Conservation (phyloP, 1,140 invertebrate genomes). For the Dinoponera quadriceps region DNA sequence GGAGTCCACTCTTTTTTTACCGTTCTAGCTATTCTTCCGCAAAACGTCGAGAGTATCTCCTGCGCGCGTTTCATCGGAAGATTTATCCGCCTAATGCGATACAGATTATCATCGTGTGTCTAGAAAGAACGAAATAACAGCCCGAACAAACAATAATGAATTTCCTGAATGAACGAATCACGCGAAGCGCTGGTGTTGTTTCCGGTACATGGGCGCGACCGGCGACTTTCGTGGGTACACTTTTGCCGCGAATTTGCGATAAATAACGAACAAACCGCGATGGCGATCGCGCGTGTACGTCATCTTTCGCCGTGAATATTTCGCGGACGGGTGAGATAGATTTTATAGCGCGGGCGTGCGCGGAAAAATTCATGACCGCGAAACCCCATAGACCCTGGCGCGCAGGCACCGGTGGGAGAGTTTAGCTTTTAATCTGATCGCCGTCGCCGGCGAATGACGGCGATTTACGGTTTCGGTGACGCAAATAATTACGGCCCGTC, state of each 20-base stretch:
- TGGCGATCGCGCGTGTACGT: neutral
- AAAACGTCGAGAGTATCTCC: neutral
- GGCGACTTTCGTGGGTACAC: slow-evolving; percentile 6
- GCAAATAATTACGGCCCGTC: slow-evolving; percentile 65
- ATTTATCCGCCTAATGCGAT: neutral
- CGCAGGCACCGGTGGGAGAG: neutral
- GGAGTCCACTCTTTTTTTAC: no score
- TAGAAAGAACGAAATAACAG: neutral
- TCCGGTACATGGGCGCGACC: neutral
- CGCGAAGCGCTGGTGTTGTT: no score
- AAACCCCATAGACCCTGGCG: no score
- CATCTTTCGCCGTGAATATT: slow-evolving; percentile 34
- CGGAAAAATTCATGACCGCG: slow-evolving; percentile 31
- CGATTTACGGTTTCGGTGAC: slow-evolving; percentile 62
- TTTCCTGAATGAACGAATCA: slow-evolving; percentile 17
- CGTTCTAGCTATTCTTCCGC: no score
- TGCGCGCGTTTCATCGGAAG: neutral
- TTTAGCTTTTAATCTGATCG: slow-evolving; percentile 20
- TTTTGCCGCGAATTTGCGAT: slow-evolving; percentile 24
- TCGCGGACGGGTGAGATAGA: slow-evolving; percentile 10
- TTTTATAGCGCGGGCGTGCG: slow-evolving; percentile 5
- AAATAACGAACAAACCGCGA: slow-evolving; percentile 23
- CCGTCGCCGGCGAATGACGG: slow-evolving; percentile 17
- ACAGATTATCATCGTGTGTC: neutral
- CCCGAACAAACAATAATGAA: slow-evolving; percentile 6